Evolutionary conservation across 37 sponge, comb jelly and placozoan genomes (phyloP), one percentile per base, ranked within the genome.

Genomic region (Oopsacas minuta): DNA sequence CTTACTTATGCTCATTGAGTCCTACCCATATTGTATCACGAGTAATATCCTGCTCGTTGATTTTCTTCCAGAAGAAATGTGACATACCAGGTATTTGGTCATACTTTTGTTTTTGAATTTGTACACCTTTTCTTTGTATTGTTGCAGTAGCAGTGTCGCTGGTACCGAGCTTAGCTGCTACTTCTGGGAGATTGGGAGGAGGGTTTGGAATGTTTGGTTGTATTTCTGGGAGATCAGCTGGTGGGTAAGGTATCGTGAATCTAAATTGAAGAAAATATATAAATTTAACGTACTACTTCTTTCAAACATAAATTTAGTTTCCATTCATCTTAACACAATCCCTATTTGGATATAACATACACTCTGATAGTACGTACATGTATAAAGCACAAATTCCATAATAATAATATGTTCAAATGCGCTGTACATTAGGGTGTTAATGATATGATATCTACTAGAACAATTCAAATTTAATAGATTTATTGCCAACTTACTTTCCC

Each of bases 41-140:
- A 61, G 75, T 61, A n/a, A 61, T 3, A n/a, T 61, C 75, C 75
- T 61, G 75, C 22, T 61, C 75, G 30, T 61, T 61, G 22, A 61
- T 61, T 12, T 61, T 61, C 22, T 61, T 61, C 75, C 75, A 61
- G 22, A 61, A 61, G 75, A 61, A 61, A 34, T 61, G 75, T 32
- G 75, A 61, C 75, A 61, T 61, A 34, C 75, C 75, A 5, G 75
- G 75, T 25, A 61, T n/a, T 3, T 10, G 75, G 28, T 61, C 75
- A 61, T 61, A 61, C 22, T 61, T 61, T 25, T 61, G 75, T n/a
- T 61, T 61, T 25, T 10, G 5, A 12, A 61, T 34, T 61, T 61
- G 75, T 7, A 61, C 28, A 3, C 75, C 75, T 17, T 17, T 42
- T 61, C 30, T 12, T 34, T 61, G 22, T 3, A 25, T 10, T 17